phyloP scores from a whole-genome alignment of 2,888 invertebrate species.

The Plebejus argus region DNA sequence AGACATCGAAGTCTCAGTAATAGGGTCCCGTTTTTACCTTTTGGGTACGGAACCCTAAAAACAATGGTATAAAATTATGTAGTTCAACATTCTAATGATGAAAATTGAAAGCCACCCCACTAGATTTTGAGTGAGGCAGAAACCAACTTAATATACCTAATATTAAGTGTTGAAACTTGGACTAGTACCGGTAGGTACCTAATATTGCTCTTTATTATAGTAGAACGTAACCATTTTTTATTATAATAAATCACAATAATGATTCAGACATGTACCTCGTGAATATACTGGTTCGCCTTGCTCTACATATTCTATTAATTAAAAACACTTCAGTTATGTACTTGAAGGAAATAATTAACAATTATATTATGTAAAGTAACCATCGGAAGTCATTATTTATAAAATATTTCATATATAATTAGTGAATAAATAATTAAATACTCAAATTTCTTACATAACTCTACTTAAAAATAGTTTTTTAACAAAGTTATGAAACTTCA shows the following conservation, averaged over 20 bases:
- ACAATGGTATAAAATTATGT: no score
- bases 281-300: slow-evolving; percentile 23
- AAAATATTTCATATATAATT: slow-evolving; percentile 1
- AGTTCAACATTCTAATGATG: no score
- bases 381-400: slow-evolving; percentile 21
- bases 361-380: slow-evolving; percentile 4
- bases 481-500: background rate
- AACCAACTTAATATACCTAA: no score
- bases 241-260: background rate
- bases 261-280: background rate
- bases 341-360: slow-evolving; percentile 28
- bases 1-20: no score
- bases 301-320: slow-evolving; percentile 21
- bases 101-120: no score
- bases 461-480: background rate
- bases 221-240: background rate
- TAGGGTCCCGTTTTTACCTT: no score
- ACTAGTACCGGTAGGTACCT: no score
- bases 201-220: background rate
- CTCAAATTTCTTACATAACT: background rate
- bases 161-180: no score
- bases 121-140: no score
- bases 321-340: slow-evolving; percentile 1
- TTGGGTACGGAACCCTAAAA: no score
- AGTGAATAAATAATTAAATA: background rate